Evolutionary conservation across 2,888 invertebrate genomes (phyloP).

Genomic region (Prosopocoilus inquinatus): DNA sequence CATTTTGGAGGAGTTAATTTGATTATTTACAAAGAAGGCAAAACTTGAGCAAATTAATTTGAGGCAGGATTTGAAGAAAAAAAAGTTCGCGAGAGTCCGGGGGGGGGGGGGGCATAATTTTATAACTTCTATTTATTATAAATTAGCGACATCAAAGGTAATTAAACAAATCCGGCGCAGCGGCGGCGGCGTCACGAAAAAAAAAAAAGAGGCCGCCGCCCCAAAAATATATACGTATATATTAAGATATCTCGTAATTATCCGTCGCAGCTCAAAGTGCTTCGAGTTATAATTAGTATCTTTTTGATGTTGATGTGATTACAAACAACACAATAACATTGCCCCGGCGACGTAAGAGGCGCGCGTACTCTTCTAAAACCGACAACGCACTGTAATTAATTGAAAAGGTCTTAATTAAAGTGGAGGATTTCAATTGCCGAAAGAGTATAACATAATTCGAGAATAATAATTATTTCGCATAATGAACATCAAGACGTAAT

Average conservation of each 20-base stretch:
- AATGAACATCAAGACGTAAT: no score
- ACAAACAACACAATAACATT: conserved; percentile 18
- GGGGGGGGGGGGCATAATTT: neutral
- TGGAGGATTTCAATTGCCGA: conserved; percentile 11
- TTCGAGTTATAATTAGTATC: conserved; percentile 21
- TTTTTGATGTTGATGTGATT: conserved; percentile 20
- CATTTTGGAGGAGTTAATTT: no score
- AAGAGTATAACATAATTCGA: conserved; percentile 15
- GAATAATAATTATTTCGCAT: conserved; percentile 5
- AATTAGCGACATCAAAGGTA: neutral
- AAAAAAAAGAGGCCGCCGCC: neutral
- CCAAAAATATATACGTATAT: neutral
- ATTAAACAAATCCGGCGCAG: neutral
- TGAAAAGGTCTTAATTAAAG: conserved; percentile 13
- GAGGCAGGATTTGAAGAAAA: neutral
- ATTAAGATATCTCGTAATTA: neutral
- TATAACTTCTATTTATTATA: no score
- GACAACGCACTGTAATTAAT: conserved; percentile 19
- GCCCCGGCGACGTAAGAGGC: conserved; percentile 8
- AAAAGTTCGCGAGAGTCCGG: neutral
- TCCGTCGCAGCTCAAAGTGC: conserved; percentile 1
- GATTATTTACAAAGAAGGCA: no score
- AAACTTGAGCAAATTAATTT: no score
- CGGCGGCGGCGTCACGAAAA: neutral
- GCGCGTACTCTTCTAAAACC: neutral